Evolutionary conservation across 2,113 vertebrate species (phyloP).

Genomic region (Xiphophorus hellerii): DNA sequence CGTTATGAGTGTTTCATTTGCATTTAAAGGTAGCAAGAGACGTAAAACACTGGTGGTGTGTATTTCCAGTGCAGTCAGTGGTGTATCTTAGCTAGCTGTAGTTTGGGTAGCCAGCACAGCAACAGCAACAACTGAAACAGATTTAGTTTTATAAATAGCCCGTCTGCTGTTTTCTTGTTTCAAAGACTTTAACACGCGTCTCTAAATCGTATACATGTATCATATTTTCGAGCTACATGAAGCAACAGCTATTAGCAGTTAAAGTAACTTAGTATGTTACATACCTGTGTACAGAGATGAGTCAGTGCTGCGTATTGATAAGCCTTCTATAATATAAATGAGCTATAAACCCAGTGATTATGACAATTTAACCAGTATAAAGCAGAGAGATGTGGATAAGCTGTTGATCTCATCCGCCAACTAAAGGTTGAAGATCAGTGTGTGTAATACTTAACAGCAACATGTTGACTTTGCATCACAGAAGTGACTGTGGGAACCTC

Average conservation of each 20-base stretch:
- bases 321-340: neutral
- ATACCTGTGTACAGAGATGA: neutral
- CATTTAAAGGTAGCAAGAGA: neutral
- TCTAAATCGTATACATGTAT: neutral
- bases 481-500: conserved; percentile 7
- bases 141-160: neutral
- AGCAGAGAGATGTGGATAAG: neutral
- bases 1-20: neutral
- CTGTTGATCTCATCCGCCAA: neutral
- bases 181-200: neutral
- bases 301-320: neutral
- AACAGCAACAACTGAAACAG: neutral
- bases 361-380: neutral
- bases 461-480: conserved; percentile 9
- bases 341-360: neutral
- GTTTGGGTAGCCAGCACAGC: neutral
- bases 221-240: neutral
- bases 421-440: neutral
- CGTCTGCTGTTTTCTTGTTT: neutral
- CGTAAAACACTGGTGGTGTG: neutral
- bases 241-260: neutral
- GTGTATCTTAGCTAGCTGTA: conserved; percentile 13
- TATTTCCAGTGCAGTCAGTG: neutral
- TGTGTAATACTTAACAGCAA: neutral
- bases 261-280: neutral